Base-by-base conservation (phyloP, 1,140 invertebrate genomes). In the Odontomachus brunneus region DNA sequence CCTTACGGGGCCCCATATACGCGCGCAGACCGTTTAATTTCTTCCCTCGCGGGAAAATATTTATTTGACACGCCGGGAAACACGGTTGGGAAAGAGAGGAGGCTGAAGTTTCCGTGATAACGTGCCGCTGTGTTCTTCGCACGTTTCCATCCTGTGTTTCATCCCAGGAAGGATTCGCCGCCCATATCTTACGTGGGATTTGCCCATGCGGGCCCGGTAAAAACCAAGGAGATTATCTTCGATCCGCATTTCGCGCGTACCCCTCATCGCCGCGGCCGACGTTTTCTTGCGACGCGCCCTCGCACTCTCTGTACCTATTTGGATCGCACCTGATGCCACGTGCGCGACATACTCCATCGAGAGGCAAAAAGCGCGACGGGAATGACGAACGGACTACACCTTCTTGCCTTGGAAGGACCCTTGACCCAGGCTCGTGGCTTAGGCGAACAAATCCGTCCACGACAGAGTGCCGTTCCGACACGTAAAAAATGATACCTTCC, bases 281-380 rank as follows among this genome's bases (percentile, higher is more conserved):
- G n/a, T 51, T 63, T 75, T 75, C 44, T 63, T 63, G 57, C 73
- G 9, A 26, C 33, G 12, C 33, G 11, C 38, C 22, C 29, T 26
- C 14, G 12, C 22, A 33, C 14, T 22, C 19, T 15, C 15, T 12
- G 72, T 4, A 26, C 14, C 17, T 62, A 49, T 62, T 62, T 48
- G 15, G 22, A 60, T 44, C 44, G 59, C 73, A 75, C 59, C 73
- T 75, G 73, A 12, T 62, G n/a, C 44, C 59, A n/a, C 72, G 44
- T 22, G 57, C 38, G 38, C 38, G 38, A 11, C 38, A 22, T 51
- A 63, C 73, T 63, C 44, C 73, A 75, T 63, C 24, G 59, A 22
- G 57, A 19, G 1, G 22, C 59, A 75, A 75, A 63, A 75, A 63
- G 24, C 33, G 44, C 26, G 17, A 55, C 33, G 26, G n/a, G 72